A percentile compares a stretch with the other conserved stretches of the same genome.
phyloP scores from a whole-genome alignment of 2,797 vertebrate genomes.

The Brachyrhaphis roseni region DNA sequence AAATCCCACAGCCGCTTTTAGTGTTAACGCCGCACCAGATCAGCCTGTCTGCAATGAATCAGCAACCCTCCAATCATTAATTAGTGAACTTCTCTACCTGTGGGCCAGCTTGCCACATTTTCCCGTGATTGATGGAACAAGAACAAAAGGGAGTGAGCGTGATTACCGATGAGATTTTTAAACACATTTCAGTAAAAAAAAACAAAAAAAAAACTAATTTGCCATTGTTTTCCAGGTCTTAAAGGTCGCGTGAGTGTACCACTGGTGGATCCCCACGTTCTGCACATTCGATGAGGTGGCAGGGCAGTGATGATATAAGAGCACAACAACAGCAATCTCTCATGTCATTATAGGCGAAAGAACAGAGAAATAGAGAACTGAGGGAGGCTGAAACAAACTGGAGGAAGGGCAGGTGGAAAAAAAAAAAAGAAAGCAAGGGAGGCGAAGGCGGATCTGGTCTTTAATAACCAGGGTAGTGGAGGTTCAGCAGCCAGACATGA shows the following conservation, averaged over 20 bases:
- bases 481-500: slow-evolving; percentile 77
- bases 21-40: slow-evolving; percentile 33
- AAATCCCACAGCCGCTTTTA: slow-evolving; percentile 5
- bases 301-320: slow-evolving; percentile 6
- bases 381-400: slow-evolving; percentile 50
- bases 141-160: slow-evolving; percentile 56
- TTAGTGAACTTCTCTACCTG: slow-evolving; percentile 70
- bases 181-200: slow-evolving; percentile 70
- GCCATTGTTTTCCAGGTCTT: slow-evolving; percentile 50
- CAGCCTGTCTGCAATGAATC: slow-evolving; percentile 47
- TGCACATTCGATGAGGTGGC: not conserved
- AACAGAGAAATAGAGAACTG: slow-evolving; percentile 49
- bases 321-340: slow-evolving; percentile 51
- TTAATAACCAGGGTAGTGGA: slow-evolving; percentile 79
- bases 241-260: slow-evolving; percentile 23
- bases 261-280: slow-evolving; percentile 23
- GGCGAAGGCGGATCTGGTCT: slow-evolving; percentile 67
- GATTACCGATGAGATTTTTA: slow-evolving; percentile 75
- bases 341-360: slow-evolving; percentile 56
- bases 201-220: slow-evolving; percentile 27
- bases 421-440: slow-evolving; percentile 34
- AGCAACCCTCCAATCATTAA: slow-evolving; percentile 68
- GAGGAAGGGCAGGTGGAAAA: slow-evolving; percentile 35
- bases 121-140: slow-evolving; percentile 66
- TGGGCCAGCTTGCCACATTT: slow-evolving; percentile 62